Percentiles rank a stretch among this genome's conserved stretches.
These are phyloP conservation scores for Ips nitidus DNA, from an alignment of 1,140 invertebrate species.

Conservation along the genomic window DNA sequence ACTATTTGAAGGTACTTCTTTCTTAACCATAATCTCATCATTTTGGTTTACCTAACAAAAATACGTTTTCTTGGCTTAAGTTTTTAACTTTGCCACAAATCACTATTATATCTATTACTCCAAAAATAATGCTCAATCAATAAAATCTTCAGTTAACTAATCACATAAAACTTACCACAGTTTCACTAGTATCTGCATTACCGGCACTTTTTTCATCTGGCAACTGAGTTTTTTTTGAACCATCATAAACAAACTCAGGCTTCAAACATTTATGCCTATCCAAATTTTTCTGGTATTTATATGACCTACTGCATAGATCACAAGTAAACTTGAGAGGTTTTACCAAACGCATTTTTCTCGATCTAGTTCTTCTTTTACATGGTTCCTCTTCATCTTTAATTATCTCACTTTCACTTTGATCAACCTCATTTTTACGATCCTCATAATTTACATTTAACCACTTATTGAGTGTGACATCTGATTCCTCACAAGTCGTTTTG, in stretches of 20 bases:
- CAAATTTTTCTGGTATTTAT: constrained; percentile 28
- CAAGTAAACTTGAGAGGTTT: constrained; percentile 23
- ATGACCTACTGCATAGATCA: constrained; percentile 27
- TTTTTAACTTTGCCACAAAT: too few species aligned
- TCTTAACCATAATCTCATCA: too few species aligned
- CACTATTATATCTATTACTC: too few species aligned
- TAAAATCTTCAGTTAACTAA: too few species aligned
- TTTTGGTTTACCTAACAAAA: too few species aligned
- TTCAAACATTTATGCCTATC: constrained; percentile 27
- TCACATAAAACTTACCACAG: too few species aligned
- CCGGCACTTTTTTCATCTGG: too few species aligned
- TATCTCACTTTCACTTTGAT: neutral
- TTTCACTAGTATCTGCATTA: too few species aligned
- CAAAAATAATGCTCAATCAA: too few species aligned
- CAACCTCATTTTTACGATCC: neutral
- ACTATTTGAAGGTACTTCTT: too few species aligned
- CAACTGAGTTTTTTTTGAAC: too few species aligned
- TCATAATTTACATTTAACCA: constrained; percentile 19
- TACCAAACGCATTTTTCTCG: constrained; percentile 1
- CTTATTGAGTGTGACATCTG: constrained; percentile 37
- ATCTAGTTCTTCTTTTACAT: neutral
- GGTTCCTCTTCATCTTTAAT: constrained; percentile 5
- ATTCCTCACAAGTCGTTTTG: constrained; percentile 41
- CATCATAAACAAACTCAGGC: neutral
- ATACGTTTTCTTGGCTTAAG: too few species aligned